These are phyloP conservation scores for Trichonephila clavipes DNA, from an alignment of 1,140 invertebrate species.

Conservation along the genomic window DNA sequence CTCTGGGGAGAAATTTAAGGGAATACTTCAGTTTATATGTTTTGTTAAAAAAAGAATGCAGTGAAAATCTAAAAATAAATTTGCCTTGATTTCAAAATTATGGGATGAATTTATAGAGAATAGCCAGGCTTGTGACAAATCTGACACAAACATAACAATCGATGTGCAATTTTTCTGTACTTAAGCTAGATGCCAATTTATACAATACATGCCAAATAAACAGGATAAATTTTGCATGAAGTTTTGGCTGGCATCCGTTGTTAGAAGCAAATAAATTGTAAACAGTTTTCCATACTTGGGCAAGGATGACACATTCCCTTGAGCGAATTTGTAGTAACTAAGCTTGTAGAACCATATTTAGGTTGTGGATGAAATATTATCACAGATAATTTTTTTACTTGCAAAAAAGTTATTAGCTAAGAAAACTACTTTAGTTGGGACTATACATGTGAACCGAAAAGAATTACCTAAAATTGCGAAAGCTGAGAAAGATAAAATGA, in stretches of 20 bases:
- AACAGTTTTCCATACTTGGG: too few relatives aligned
- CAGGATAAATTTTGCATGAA: slow-evolving; percentile 76
- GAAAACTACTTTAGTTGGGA: too few relatives aligned
- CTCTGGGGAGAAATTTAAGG: slow-evolving; percentile 7
- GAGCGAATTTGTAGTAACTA: too few relatives aligned
- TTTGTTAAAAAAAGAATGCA: slow-evolving; percentile 69
- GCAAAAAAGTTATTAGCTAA: too few relatives aligned
- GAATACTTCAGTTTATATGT: slow-evolving; percentile 56
- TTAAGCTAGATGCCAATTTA: slow-evolving; percentile 22
- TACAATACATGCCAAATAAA: slow-evolving; percentile 31
- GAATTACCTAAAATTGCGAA: slow-evolving; percentile 33
- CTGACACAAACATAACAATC: slow-evolving; percentile 54
- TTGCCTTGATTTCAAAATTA: slow-evolving; percentile 54
- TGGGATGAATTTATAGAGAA: slow-evolving; percentile 75
- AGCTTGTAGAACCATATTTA: too few relatives aligned
- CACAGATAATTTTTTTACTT: too few relatives aligned
- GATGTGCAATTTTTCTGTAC: slow-evolving; percentile 73
- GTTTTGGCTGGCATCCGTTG: slow-evolving; percentile 59
- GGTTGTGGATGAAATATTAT: too few relatives aligned
- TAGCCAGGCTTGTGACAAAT: slow-evolving; percentile 63
- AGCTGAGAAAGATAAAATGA: too few relatives aligned
- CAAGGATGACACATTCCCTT: too few relatives aligned
- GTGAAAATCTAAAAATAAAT: slow-evolving; percentile 41
- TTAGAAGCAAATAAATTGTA: slow-evolving; percentile 69
- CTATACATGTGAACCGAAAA: neutral